These are phyloP conservation scores for Eristalinus sepulchralis DNA, from an alignment of 2,888 invertebrate genomes.

Conservation along the genomic window DNA sequence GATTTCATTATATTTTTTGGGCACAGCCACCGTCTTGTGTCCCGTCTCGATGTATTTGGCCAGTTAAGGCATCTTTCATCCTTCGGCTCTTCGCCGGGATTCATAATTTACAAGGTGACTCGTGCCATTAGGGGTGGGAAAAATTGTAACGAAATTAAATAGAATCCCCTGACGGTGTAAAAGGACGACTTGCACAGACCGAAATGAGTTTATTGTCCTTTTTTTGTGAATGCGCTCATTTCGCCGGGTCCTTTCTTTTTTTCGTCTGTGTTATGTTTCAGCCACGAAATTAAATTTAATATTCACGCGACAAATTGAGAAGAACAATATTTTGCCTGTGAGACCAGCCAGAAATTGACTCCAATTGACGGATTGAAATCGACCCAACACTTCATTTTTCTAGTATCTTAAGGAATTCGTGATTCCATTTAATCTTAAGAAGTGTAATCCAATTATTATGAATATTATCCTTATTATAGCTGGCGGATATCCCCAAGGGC, in stretches of 20 bases:
- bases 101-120: conserved; percentile 65
- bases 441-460: conserved; percentile 55
- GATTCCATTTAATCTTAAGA: conserved; percentile 41
- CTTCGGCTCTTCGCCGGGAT: conserved; percentile 41
- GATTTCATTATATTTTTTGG: conserved; percentile 65
- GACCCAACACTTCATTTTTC: not conserved
- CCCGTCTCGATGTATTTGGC: not conserved
- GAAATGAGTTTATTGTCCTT: conserved; percentile 47
- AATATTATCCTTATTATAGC: conserved; percentile 55
- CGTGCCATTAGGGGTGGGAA: conserved; percentile 38
- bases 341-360: not conserved
- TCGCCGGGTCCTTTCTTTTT: not conserved
- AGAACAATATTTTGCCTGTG: not conserved
- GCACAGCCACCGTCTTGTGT: conserved; percentile 14
- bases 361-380: not conserved
- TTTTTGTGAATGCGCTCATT: conserved; percentile 36
- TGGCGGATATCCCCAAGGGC: conserved; percentile 35
- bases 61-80: conserved; percentile 40
- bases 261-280: conserved; percentile 25
- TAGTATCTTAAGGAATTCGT: conserved; percentile 7
- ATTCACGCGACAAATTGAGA: conserved; percentile 37
- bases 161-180: conserved; percentile 52
- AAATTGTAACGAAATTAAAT: conserved; percentile 64
- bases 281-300: conserved; percentile 41
- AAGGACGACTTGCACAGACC: conserved; percentile 3